Base-by-base conservation (phyloP, 2,797 vertebrate genomes). In the Hirundo rustica region DNA sequence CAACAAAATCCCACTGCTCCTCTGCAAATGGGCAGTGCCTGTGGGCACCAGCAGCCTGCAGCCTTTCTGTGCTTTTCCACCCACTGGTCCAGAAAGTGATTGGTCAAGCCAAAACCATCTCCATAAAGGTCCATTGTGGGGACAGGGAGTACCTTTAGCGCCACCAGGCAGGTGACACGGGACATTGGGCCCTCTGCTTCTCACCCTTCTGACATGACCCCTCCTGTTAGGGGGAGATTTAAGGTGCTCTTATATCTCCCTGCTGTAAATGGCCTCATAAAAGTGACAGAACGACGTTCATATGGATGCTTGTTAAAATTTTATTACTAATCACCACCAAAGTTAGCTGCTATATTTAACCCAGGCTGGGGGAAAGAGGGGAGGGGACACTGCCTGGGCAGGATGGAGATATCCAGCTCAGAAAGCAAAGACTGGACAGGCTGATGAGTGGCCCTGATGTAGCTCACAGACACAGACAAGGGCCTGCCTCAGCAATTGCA, bases 231-330 rank as follows among this genome's bases (percentile, higher is more conserved):
- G 95, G 91, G 95, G 87, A 96, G 96, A 96, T 95, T 96, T 97
- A 97, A 97, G 97, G 96, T 88, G 34, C 97, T 97, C 95, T 96
- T 97, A 96, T 97, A 98, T 97, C 97, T 98, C 96, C 75, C 91
- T 91, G 97, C 96, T 95, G 98, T 99, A 99, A 99, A 99, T 98
- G 98, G 97, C 97, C 98, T 98, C 98, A 96, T 99, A 99, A 99
- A 99, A 98, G 97, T 99, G 99, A 99, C 99, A 99, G 98, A 97
- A 97, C 98, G 98, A 99, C 97, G 98, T 98, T 99, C 99, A 98
- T 99, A 99, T 98, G 97, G 98, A 98, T 98, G 98, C 98, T 98
- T 98, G 98, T 99, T 99, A 99, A 99, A 98, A 98, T 99, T 99
- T 99, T 99, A 99, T 99, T 99, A 99, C 99, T 99, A 99, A 99